Base-by-base conservation (phyloP, 2,113 vertebrate genomes). In the Pedetes capensis region DNA sequence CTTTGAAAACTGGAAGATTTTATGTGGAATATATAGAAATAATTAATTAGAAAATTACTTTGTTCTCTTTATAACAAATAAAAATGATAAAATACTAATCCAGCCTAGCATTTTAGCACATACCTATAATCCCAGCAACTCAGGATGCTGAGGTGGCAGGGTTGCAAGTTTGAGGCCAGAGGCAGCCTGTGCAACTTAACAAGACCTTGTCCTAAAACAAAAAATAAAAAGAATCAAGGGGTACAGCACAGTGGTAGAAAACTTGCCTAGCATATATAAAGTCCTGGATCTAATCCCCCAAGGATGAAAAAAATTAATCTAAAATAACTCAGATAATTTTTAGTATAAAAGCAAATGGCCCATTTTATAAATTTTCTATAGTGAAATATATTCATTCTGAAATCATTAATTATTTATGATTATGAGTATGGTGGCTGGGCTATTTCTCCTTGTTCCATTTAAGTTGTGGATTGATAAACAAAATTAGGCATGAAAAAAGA, bases 401-500 rank as follows among this genome's bases (percentile, higher is more conserved):
- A 87, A 63, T 71, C 49, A 37, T 69, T 91, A 34, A 79, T 90
- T 83, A 83, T 51, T 93, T 83, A 81, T 89, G 42, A 95, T 86
- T 86, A 49, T 80, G 29, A 91, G 29, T 84, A 22, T n/a, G 86
- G 20, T 80, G 37, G 12, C 69, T 89, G 59, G 42, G 16, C 47
- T 84, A 57, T 1, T 55, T 72, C 44, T 17, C 75, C 59, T 84
- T 92, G 84, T n/a, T 93, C 53, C 82, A 13, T 89, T 82, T 86
- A 80, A 93, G 10, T 44, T 76, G 13, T 76, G 47, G 23, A 89
- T 74, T 95, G 64, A 71, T 90, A 90, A 92, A 13, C 47, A 84
- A 87, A 95, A 90, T 95, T 75, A 81, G 37, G 88, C 29, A 78
- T 91, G 71, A 96, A 85, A 7, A 84, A 76, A 84, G 64, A 57